phyloP scores from a whole-genome alignment of 2,888 invertebrate species.

The Bimastos eiseni region DNA sequence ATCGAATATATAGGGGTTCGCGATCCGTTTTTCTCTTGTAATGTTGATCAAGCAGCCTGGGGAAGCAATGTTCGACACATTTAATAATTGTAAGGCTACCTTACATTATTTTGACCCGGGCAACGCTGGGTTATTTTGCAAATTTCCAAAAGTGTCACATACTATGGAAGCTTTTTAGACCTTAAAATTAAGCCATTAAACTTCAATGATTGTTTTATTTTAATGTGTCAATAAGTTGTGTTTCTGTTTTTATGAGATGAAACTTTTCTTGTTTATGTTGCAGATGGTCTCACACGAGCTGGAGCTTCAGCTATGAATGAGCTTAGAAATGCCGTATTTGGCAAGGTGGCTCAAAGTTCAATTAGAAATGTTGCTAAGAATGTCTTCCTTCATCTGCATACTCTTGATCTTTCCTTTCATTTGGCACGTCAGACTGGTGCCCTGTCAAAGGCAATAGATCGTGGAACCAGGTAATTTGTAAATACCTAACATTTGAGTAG shows the following conservation, averaged over 20 bases:
- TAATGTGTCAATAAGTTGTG: background rate
- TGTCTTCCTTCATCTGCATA: constrained; percentile 93
- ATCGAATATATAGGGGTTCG: no score
- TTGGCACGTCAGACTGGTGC: constrained; percentile 92
- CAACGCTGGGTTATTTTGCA: no score
- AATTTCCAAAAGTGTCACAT: no score
- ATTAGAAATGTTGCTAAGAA: constrained; percentile 90
- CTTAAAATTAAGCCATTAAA: background rate
- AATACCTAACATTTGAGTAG: background rate
- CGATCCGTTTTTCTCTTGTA: no score
- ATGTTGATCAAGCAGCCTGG: no score
- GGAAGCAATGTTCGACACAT: no score
- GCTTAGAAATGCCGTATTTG: constrained; percentile 94
- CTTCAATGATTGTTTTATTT: background rate
- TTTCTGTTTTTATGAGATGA: background rate
- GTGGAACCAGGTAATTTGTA: constrained; percentile 58
- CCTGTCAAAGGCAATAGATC: constrained; percentile 78
- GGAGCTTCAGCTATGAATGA: constrained; percentile 93
- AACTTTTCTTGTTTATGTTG: constrained; percentile 40
- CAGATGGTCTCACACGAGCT: constrained; percentile 90
- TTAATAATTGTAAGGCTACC: no score
- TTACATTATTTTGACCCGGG: no score
- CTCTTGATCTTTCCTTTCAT: constrained; percentile 90
- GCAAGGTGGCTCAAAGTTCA: constrained; percentile 94
- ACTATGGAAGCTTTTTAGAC: background rate